Conservation (phyloP, 1,140 invertebrate species). For the Zophobas atratus region DNA sequence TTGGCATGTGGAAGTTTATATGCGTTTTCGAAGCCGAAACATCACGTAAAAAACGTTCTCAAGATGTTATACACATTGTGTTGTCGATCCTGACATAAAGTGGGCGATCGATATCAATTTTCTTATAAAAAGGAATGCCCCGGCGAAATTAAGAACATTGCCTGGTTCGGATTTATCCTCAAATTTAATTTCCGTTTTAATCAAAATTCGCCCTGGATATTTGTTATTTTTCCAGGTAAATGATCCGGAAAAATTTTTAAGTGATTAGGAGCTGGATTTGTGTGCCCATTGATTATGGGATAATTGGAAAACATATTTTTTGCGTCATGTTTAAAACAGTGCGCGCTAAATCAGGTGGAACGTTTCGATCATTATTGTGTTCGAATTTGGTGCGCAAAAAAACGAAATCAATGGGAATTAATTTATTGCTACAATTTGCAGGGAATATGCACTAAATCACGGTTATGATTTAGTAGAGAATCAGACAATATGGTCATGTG, state of each 20-base stretch:
- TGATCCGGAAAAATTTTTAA: constrained; percentile 9
- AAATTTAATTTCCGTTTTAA: constrained; percentile 11
- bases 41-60: neutral
- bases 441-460: constrained; percentile 44
- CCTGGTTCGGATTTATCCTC: neutral
- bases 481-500: constrained; percentile 47
- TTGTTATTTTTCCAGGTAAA: constrained; percentile 9
- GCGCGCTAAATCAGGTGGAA: neutral
- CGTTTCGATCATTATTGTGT: constrained; percentile 11
- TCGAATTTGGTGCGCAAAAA: constrained; percentile 6
- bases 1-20: neutral
- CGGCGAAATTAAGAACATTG: neutral
- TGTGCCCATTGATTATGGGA: neutral
- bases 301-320: neutral
- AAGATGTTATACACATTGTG: neutral
- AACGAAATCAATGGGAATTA: constrained; percentile 10
- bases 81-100: neutral
- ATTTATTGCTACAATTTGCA: constrained; percentile 48
- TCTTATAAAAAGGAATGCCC: neutral
- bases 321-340: constrained; percentile 3
- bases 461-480: constrained; percentile 39
- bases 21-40: neutral
- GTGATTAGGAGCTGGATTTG: neutral
- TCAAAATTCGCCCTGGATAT: neutral
- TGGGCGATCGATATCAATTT: neutral